Conservation (phyloP, 1,140 invertebrate species). For the Pectinophora gossypiella region DNA sequence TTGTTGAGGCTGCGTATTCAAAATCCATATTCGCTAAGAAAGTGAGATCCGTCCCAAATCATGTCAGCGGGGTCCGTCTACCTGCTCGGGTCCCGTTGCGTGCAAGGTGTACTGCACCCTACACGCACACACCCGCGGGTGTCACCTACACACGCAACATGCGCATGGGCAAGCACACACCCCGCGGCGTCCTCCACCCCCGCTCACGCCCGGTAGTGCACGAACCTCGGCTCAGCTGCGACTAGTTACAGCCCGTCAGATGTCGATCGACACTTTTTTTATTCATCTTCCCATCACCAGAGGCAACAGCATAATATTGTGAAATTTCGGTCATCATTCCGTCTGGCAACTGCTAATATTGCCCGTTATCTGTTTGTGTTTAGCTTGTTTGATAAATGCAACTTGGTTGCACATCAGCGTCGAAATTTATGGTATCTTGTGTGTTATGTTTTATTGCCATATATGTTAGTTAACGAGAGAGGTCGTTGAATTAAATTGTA, state of each 20-base stretch:
- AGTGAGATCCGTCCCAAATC: slow-evolving; percentile 46
- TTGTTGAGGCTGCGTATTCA: background rate
- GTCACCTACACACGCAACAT: slow-evolving; percentile 13
- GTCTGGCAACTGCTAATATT: no score
- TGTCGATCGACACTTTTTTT: slow-evolving; percentile 51
- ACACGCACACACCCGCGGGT: slow-evolving; percentile 31
- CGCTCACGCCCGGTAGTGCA: slow-evolving; percentile 39
- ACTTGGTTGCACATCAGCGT: no score
- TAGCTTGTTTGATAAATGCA: no score
- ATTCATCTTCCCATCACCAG: slow-evolving; percentile 8
- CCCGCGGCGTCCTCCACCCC: slow-evolving; percentile 19
- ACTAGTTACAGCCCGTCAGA: slow-evolving; percentile 38
- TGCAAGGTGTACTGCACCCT: slow-evolving; percentile 62
- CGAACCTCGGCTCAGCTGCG: slow-evolving; percentile 39
- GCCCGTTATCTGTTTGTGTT: no score
- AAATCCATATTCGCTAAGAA: slow-evolving; percentile 51
- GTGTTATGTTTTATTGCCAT: no score
- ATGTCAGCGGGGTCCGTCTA: slow-evolving; percentile 54
- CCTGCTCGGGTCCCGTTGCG: slow-evolving; percentile 64
- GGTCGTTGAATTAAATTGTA: no score
- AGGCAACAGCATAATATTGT: background rate
- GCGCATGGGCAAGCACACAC: slow-evolving; percentile 11
- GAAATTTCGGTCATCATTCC: background rate
- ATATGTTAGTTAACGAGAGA: no score
- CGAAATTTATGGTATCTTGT: no score